Base-by-base conservation (phyloP, 2,797 vertebrate species). In the Premnoplex brunnescens region DNA sequence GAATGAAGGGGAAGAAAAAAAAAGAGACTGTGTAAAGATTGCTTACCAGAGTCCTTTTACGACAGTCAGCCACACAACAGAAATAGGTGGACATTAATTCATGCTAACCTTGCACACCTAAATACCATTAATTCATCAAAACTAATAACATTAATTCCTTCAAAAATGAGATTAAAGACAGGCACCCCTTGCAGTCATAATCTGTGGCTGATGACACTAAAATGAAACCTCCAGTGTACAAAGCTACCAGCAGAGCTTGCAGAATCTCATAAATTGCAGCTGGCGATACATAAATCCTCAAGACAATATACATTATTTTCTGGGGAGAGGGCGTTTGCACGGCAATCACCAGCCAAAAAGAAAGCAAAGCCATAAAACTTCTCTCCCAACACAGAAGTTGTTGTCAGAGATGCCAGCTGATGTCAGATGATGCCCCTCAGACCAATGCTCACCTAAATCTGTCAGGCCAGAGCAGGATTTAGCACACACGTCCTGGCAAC, bases 101-200 rank as follows among this genome's bases (percentile, higher is more conserved):
- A 94, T 94, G 95, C 91, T 96, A 97, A 96, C 97, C 97, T 96
- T 96, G 96, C 93, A 97, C 93, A 96, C 95, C 96, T 97, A 97
- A 95, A 97, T 97, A 96, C 96, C 95, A 98, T 97, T 98, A 98
- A 97, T 98, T 98, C 89, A 83, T 98, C 97, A 96, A 97, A 97
- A 96, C 93, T 98, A 98, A 97, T 97, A 97, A 97, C 96, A 97
- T 97, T 97, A 98, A 98, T 97, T 97, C 96, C 96, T 97, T 97
- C 95, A 96, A 96, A 98, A 98, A 97, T 96, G 96, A 97, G 97
- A 98, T 98, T 98, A 98, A 97, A 95, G 86, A 26, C 60, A 64
- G 91, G 95, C 96, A 96, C 97, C 97, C 97, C 97, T 97, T 75
- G 93, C 80, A 94, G 97, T 89, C 79, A 9, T 97, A 97, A 98